Evolutionary conservation across 1,140 invertebrate species (phyloP).

Genomic region (Heterodera carotae): DNA sequence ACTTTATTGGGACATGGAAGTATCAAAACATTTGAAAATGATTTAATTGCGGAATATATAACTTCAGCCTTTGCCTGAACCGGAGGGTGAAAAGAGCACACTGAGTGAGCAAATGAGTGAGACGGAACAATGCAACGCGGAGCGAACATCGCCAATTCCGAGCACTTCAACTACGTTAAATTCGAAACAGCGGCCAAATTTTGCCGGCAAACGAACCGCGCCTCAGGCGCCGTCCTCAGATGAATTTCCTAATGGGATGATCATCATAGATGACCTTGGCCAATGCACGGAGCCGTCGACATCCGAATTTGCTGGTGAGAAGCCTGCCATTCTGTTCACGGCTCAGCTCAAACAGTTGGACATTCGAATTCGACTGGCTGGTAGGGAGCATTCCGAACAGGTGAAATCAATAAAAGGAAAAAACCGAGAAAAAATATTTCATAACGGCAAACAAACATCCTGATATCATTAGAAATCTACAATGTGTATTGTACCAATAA

Average conservation of each 20-base stretch:
- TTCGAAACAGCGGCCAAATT: background rate
- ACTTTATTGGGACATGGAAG: conserved; percentile 51
- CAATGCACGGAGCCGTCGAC: conserved; percentile 21
- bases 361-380: conserved; percentile 11
- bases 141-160: conserved; percentile 14
- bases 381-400: conserved; percentile 25
- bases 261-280: background rate
- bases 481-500: too few species aligned
- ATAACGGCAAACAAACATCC: too few species aligned
- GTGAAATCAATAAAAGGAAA: background rate
- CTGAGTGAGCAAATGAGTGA: conserved; percentile 17
- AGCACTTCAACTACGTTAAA: background rate
- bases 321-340: conserved; percentile 33
- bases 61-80: conserved; percentile 34
- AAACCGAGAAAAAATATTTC: too few species aligned
- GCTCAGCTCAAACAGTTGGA: conserved; percentile 31
- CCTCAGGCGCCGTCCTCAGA: background rate
- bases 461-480: too few species aligned
- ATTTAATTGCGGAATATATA: background rate
- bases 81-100: conserved; percentile 11
- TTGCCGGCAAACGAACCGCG: background rate
- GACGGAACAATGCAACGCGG: conserved; percentile 16
- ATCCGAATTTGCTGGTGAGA: conserved; percentile 27
- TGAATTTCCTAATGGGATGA: background rate
- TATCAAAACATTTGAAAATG: conserved; percentile 26